Evolutionary conservation across 2,113 vertebrate genomes (phyloP).

Genomic region (Macquaria ambigua): DNA sequence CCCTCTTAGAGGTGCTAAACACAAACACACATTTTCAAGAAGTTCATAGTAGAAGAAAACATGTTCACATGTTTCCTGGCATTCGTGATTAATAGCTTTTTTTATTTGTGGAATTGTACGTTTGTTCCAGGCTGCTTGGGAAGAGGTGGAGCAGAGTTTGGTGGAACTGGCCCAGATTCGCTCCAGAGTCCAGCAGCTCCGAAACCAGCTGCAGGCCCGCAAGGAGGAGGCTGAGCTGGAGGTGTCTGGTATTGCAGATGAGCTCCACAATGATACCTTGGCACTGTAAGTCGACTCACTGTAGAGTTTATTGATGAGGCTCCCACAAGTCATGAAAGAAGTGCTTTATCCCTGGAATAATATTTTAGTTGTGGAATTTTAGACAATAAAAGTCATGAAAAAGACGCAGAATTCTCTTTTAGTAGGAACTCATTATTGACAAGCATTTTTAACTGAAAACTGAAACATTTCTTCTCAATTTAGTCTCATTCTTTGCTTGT

Average conservation of each 20-base stretch:
- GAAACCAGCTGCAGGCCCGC: constrained; percentile 60
- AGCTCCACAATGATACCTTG: constrained; percentile 62
- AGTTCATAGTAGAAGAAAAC: neutral
- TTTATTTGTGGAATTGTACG: constrained; percentile 18
- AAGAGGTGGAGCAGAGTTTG: constrained; percentile 78
- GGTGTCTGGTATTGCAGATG: constrained; percentile 56
- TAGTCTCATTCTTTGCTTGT: neutral
- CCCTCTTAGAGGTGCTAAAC: constrained; percentile 81
- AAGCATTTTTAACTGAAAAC: neutral
- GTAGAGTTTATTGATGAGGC: neutral
- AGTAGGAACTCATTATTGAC: neutral
- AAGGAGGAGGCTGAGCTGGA: constrained; percentile 72
- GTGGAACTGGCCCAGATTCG: constrained; percentile 77
- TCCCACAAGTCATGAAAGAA: neutral
- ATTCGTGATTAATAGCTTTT: neutral
- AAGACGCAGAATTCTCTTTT: neutral
- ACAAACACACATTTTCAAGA: neutral
- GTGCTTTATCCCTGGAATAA: neutral
- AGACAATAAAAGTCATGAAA: neutral
- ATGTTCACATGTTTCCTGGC: neutral
- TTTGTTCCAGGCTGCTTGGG: constrained; percentile 83
- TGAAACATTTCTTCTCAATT: neutral
- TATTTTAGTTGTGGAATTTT: neutral
- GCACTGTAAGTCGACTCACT: constrained; percentile 67
- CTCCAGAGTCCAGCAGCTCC: constrained; percentile 63